phyloP scores from a whole-genome alignment of 2,888 invertebrate species.

The Gymnosoma rotundatum region DNA sequence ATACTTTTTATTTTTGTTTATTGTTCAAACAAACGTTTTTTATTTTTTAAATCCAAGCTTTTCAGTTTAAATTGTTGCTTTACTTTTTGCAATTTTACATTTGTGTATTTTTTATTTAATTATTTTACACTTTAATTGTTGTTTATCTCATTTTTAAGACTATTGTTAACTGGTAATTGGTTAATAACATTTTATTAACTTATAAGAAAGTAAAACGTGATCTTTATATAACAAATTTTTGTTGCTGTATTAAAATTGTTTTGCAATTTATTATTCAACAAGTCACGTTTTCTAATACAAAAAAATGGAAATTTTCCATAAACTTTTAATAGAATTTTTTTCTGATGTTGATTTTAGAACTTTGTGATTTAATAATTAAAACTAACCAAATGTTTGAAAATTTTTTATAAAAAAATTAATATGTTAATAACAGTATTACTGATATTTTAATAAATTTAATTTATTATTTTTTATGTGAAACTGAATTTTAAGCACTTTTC shows the following conservation, averaged over 20 bases:
- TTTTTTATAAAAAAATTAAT: no score
- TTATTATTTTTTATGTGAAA: not conserved
- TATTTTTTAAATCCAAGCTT: not conserved
- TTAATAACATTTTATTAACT: no score
- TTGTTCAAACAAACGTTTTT: not conserved
- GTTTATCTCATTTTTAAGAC: not conserved
- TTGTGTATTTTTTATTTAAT: not conserved
- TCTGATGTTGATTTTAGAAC: not conserved
- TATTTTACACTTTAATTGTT: not conserved
- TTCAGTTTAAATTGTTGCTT: not conserved
- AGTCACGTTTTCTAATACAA: slow-evolving; percentile 58
- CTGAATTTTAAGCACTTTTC: slow-evolving; percentile 12
- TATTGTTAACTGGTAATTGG: no score
- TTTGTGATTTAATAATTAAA: slow-evolving; percentile 14
- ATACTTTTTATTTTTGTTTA: no score
- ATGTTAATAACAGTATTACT: slow-evolving; percentile 5
- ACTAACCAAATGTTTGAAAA: not conserved
- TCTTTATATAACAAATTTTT: not conserved
- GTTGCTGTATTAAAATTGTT: not conserved
- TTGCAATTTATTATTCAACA: slow-evolving; percentile 56
- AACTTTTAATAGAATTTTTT: not conserved
- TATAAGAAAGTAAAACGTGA: slow-evolving; percentile 1
- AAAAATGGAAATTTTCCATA: slow-evolving; percentile 11
- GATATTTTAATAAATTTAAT: not conserved
- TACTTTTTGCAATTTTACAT: not conserved